Conservation (phyloP, 2,113 vertebrate genomes). For the Cyprinodon brontotheroides region DNA sequence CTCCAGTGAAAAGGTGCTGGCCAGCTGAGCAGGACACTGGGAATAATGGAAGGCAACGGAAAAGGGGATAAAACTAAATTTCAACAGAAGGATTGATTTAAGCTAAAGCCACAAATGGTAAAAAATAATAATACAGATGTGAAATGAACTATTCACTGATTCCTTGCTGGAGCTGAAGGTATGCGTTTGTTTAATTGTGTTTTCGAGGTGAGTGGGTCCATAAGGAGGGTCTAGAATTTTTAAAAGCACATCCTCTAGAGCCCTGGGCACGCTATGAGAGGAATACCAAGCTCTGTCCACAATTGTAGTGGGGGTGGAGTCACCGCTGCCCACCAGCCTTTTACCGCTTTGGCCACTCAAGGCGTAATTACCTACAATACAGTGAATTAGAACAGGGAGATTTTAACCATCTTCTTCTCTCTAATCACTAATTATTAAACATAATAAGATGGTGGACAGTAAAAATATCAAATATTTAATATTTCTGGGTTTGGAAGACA, state of each 20-base stretch:
- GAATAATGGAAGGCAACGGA: constrained; percentile 42
- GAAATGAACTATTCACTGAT: not conserved
- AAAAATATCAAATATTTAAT: not conserved
- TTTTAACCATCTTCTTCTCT: not conserved
- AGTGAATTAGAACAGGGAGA: not conserved
- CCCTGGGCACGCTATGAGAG: constrained; percentile 76
- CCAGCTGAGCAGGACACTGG: constrained; percentile 69
- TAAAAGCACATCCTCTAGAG: constrained; percentile 74
- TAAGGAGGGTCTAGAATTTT: constrained; percentile 65
- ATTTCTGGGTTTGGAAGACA: not conserved
- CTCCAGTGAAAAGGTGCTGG: constrained; percentile 74
- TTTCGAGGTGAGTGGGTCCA: constrained; percentile 58
- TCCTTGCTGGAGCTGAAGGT: constrained; percentile 12
- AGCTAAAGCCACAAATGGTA: not conserved
- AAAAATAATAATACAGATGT: not conserved
- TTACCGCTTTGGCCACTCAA: constrained; percentile 63
- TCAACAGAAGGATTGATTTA: constrained; percentile 20
- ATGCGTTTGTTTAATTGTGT: constrained; percentile 40
- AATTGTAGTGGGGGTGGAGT: constrained; percentile 78
- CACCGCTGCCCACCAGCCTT: constrained; percentile 73
- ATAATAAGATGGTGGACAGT: not conserved
- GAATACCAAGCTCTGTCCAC: constrained; percentile 83
- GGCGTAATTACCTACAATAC: constrained; percentile 53
- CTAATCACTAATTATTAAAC: not conserved
- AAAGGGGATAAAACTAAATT: constrained; percentile 33